Conservation (phyloP, 2,888 invertebrate genomes). For the Drosophila maculinotata region DNA sequence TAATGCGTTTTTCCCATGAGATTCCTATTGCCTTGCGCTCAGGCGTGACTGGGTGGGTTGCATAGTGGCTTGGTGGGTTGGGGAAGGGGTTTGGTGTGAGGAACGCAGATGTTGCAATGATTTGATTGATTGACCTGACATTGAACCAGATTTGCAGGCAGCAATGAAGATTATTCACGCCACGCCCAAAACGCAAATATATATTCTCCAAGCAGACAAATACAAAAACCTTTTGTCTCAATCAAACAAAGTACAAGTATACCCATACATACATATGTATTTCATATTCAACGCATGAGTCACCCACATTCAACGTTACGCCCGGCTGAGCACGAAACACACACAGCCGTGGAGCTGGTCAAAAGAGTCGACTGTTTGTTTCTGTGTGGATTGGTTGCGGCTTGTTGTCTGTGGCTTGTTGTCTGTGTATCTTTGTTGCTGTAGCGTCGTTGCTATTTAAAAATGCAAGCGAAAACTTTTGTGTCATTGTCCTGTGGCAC, state of each 20-base stretch:
- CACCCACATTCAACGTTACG: constrained; percentile 36
- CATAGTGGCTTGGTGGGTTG: background rate
- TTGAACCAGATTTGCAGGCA: constrained; percentile 61
- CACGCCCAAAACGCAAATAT: constrained; percentile 36
- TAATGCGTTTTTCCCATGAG: constrained; percentile 38
- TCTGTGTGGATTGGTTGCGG: constrained; percentile 23
- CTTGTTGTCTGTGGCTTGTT: constrained; percentile 2
- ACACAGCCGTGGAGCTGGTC: constrained; percentile 13
- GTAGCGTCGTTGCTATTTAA: constrained; percentile 35
- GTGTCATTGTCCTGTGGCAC: constrained; percentile 67
- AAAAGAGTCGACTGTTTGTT: constrained; percentile 14
- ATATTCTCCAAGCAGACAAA: too few species aligned
- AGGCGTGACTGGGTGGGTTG: constrained; percentile 24
- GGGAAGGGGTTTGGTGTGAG: background rate
- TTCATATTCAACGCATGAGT: constrained; percentile 22
- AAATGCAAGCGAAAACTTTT: constrained; percentile 32
- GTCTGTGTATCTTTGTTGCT: background rate
- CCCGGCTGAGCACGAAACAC: constrained; percentile 35
- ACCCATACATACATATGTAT: constrained; percentile 12
- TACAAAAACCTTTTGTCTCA: constrained; percentile 53
- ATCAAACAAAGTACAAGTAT: constrained; percentile 31
- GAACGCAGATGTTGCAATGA: constrained; percentile 37
- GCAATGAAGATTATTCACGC: constrained; percentile 38
- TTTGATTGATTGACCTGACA: constrained; percentile 62
- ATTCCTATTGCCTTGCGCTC: constrained; percentile 35